A percentile compares a stretch with the other conserved stretches of the same genome.
These are phyloP conservation scores for Pyrrhosoma nymphula DNA, from an alignment of 2,888 invertebrate species.

Conservation along the genomic window DNA sequence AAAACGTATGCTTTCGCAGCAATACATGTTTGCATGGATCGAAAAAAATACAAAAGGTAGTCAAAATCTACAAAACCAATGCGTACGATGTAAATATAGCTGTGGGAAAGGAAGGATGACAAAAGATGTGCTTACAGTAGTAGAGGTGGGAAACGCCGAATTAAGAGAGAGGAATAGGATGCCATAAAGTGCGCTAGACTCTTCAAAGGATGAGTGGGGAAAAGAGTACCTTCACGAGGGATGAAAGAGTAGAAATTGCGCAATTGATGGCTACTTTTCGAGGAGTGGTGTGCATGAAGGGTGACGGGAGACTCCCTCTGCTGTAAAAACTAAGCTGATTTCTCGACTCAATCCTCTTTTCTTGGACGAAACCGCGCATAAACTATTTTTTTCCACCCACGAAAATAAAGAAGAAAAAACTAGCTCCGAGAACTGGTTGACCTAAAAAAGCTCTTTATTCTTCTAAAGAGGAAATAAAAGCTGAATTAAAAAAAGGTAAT, in stretches of 20 bases:
- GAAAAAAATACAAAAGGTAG: too few relatives aligned
- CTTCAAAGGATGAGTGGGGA: not conserved
- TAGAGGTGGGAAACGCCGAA: not conserved
- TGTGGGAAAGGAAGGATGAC: too few relatives aligned
- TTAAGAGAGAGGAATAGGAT: not conserved
- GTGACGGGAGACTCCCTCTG: not conserved
- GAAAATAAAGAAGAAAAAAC: not conserved
- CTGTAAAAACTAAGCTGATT: not conserved
- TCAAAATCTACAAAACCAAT: too few relatives aligned
- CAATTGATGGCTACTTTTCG: conserved; percentile 11
- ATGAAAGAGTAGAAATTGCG: not conserved
- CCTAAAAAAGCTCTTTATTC: not conserved
- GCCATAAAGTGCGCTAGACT: not conserved
- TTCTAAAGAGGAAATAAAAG: not conserved
- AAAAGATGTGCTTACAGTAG: too few relatives aligned
- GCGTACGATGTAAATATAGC: too few relatives aligned
- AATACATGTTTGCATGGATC: too few relatives aligned
- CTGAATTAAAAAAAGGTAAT: not conserved
- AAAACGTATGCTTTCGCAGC: too few relatives aligned
- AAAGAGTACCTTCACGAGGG: not conserved
- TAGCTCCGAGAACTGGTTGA: not conserved
- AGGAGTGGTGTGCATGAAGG: not conserved
- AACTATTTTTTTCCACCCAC: not conserved
- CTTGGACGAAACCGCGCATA: not conserved
- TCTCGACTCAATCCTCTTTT: not conserved